Base-by-base conservation (phyloP, 2,113 vertebrate species). In the Tor tambroides region DNA sequence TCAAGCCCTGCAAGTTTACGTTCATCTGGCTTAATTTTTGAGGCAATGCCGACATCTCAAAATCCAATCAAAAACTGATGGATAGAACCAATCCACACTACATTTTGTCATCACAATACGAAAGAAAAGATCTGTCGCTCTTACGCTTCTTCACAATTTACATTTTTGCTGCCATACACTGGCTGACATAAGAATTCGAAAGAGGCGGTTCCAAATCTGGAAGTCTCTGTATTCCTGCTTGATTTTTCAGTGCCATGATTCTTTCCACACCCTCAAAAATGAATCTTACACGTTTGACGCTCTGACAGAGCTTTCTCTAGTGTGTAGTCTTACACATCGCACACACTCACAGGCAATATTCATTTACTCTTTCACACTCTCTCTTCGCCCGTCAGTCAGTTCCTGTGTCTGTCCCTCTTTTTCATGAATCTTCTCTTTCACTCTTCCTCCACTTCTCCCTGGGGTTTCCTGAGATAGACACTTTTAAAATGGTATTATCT, bases 401-500 rank as follows among this genome's bases (percentile, higher is more conserved):
- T 10, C 26, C 26, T 54, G 15, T 80, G 46, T 80, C 46, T 54
- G 41, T 72, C 21, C 17, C 21, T 59, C 9, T 74, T 59, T 38
- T 56, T 71, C 19, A 30, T 49, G n/a, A 15, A 56, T 38, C 82
- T 80, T 46, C 56, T 80, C 54, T 61, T 80, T 74, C 43, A 83
- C n/a, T 83, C 41, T 74, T 59, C 63, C 19, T 23, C 9, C 49
- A 17, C 83, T 74, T 56, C 83, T 74, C 69, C 83, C 83, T 19
- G 49, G 65, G 83, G 69, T 84, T 59, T 84, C 32, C 69, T 41
- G 49, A 59, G 51, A 74, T 26, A 84, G 49, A 35, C 46, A 41
- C 69, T 84, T 84, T 84, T 74, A 74, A 84, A 84, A 59, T 74
- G 30, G 51, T 59, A 74, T 74, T 74, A 74, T 56, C 23, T 56